These are phyloP conservation scores for Spongia lamella DNA, from an alignment of 37 sponge, comb jelly and placozoan species.

Conservation along the genomic window DNA sequence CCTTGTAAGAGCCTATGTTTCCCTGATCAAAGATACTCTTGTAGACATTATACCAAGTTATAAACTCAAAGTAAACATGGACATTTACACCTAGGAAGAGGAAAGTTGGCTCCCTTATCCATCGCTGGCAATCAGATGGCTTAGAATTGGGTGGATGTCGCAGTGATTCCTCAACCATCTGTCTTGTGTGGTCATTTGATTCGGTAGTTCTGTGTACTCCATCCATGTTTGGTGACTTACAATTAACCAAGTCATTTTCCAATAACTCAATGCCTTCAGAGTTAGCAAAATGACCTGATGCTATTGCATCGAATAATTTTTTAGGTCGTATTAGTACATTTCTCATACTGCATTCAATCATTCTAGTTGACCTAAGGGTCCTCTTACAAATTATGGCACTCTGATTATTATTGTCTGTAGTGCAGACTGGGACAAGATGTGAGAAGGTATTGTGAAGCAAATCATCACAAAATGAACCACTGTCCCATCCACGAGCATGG, in stretches of 20 bases:
- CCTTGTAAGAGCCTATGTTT: neutral
- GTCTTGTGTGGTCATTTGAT: no score
- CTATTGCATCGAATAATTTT: neutral
- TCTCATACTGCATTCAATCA: constrained; percentile 37
- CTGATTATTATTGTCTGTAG: no score
- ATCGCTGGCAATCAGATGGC: constrained; percentile 32
- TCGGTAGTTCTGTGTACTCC: no score
- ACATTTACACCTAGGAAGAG: constrained; percentile 34
- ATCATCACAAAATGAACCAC: constrained; percentile 51
- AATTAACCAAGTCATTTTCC: no score
- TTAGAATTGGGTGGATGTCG: no score
- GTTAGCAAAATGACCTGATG: no score
- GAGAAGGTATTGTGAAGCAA: constrained; percentile 49
- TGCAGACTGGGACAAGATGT: constrained; percentile 17
- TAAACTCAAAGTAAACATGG: constrained; percentile 76
- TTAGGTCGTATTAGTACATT: constrained; percentile 22
- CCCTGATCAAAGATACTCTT: constrained; percentile 28
- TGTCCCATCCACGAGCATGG: no score
- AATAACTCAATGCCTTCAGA: no score
- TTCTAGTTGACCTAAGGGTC: constrained; percentile 7
- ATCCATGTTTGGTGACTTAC: no score
- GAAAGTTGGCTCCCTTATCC: constrained; percentile 34
- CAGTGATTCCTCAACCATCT: no score
- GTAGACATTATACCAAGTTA: constrained; percentile 53
- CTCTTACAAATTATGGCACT: constrained; percentile 36